Evolutionary conservation across 2,113 vertebrate genomes (phyloP).

Genomic region (Xenopus borealis): DNA sequence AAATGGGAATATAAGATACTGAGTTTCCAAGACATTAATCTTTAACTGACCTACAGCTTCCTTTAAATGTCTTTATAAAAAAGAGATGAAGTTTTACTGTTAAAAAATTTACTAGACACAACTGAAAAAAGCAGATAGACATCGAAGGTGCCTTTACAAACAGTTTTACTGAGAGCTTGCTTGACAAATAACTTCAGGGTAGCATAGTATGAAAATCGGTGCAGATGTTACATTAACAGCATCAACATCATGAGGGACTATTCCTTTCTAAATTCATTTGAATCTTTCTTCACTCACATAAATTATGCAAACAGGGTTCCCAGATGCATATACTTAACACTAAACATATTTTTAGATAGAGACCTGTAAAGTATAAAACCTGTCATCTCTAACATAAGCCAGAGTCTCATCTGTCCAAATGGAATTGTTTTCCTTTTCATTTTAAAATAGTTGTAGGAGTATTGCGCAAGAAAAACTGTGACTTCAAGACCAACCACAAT

Average conservation of each 20-base stretch:
- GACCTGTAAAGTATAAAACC: conserved; percentile 4
- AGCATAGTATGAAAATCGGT: conserved; percentile 24
- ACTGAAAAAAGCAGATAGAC: background rate
- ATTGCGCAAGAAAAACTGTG: too few relatives aligned
- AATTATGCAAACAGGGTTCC: conserved; percentile 35
- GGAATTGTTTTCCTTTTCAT: background rate
- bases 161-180: conserved; percentile 3
- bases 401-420: background rate
- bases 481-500: too few relatives aligned
- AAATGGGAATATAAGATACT: too few relatives aligned
- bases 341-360: conserved; percentile 34
- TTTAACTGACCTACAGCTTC: background rate
- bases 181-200: conserved; percentile 29
- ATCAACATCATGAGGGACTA: conserved; percentile 22
- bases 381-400: conserved; percentile 27
- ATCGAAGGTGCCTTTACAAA: conserved; percentile 8
- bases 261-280: conserved; percentile 17
- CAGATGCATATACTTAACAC: conserved; percentile 12
- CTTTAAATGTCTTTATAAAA: background rate
- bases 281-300: conserved; percentile 22
- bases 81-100: conserved; percentile 3
- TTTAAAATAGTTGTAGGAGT: too few relatives aligned
- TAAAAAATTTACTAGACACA: conserved; percentile 15
- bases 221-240: conserved; percentile 41
- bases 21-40: too few relatives aligned